These are phyloP conservation scores for Characodon lateralis DNA, from an alignment of 2,797 vertebrate species.

Conservation along the genomic window DNA sequence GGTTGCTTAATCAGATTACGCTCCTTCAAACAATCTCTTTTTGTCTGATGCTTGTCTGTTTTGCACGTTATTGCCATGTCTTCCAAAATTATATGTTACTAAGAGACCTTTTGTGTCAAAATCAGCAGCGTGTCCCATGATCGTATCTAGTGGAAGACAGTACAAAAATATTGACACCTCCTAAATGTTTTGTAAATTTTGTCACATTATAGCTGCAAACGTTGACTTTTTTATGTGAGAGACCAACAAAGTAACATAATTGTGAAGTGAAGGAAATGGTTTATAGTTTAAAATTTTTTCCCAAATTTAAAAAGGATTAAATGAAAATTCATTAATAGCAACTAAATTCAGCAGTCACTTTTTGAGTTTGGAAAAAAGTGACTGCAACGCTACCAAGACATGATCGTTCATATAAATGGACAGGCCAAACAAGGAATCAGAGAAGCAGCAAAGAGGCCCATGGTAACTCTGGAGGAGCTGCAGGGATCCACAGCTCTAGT, in stretches of 20 bases:
- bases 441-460: too few relatives aligned
- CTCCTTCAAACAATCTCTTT: constrained; percentile 68
- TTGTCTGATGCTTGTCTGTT: constrained; percentile 69
- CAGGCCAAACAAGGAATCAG: too few relatives aligned
- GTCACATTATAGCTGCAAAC: neutral
- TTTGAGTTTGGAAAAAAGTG: too few relatives aligned
- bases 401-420: too few relatives aligned
- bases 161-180: neutral
- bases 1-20: constrained; percentile 78
- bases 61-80: constrained; percentile 68
- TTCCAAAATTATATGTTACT: constrained; percentile 78
- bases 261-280: neutral
- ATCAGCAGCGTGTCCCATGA: constrained; percentile 68
- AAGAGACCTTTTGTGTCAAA: constrained; percentile 49
- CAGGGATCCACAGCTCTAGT: too few relatives aligned
- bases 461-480: too few relatives aligned
- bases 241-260: neutral
- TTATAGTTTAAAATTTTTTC: neutral
- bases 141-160: constrained; percentile 46
- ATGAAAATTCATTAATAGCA: neutral
- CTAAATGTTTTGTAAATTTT: neutral
- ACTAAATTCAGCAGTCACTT: neutral
- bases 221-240: neutral
- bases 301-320: neutral
- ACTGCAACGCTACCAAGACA: too few relatives aligned